phyloP scores from a whole-genome alignment of 2,888 invertebrate species.

The Octonoba sinensis region DNA sequence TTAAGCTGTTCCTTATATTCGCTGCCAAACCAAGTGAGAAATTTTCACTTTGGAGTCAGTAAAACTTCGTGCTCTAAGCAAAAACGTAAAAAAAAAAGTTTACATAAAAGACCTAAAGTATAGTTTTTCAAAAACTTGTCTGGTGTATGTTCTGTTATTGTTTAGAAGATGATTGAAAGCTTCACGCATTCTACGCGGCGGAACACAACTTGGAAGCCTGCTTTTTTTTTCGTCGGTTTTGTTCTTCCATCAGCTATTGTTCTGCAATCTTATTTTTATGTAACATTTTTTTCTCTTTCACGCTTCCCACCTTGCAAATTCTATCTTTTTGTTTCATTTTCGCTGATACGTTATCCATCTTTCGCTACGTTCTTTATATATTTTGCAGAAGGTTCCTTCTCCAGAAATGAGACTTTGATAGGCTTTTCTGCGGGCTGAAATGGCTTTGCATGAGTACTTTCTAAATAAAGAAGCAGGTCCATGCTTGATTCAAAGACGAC shows the following conservation, averaged over 20 bases:
- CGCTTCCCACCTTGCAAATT: background rate
- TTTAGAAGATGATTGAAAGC: conserved; percentile 59
- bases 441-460: background rate
- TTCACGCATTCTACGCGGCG: conserved; percentile 31
- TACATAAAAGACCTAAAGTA: conserved; percentile 40
- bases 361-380: conserved; percentile 7
- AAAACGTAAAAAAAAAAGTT: conserved; percentile 19
- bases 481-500: background rate
- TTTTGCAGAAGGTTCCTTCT: conserved; percentile 8
- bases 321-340: conserved; percentile 13
- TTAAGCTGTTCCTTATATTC: conserved; percentile 32
- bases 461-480: background rate
- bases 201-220: conserved; percentile 29
- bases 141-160: conserved; percentile 49
- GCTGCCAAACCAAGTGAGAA: conserved; percentile 54
- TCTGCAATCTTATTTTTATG: conserved; percentile 9
- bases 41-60: conserved; percentile 40
- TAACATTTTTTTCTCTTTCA: background rate
- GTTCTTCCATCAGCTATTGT: conserved; percentile 28
- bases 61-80: conserved; percentile 20
- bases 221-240: conserved; percentile 15
- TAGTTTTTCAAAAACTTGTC: conserved; percentile 56
- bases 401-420: conserved; percentile 12
- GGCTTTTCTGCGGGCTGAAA: conserved; percentile 2
- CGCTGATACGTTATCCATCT: conserved; percentile 34